phyloP scores from a whole-genome alignment of 1,140 invertebrate species.

The Neomicropteryx cornuta region DNA sequence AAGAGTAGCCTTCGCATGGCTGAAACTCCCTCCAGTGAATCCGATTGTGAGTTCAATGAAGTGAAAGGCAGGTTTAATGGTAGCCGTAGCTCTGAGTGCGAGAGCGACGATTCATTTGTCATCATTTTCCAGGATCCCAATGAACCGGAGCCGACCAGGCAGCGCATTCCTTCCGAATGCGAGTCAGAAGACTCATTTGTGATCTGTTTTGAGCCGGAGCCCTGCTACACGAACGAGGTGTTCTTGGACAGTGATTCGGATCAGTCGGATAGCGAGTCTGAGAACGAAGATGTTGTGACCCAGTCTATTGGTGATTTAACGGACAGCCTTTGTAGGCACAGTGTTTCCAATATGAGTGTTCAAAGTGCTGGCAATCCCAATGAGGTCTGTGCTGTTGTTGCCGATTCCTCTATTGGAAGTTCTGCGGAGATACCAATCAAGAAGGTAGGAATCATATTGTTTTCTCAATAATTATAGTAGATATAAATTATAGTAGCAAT shows the following conservation, averaged over 20 bases:
- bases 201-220: constrained; percentile 9
- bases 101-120: constrained; percentile 12
- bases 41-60: too few relatives aligned
- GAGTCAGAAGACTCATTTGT: constrained; percentile 15
- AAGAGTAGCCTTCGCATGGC: too few relatives aligned
- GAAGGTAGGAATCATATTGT: too few relatives aligned
- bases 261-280: neutral
- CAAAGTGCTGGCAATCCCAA: constrained; percentile 1
- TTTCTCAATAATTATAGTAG: too few relatives aligned
- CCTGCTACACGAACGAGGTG: neutral
- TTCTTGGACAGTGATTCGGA: constrained; percentile 1
- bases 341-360: too few relatives aligned
- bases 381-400: neutral
- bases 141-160: neutral
- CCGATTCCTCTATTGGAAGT: too few relatives aligned
- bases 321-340: too few relatives aligned
- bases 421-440: too few relatives aligned
- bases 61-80: constrained; percentile 9
- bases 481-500: too few relatives aligned
- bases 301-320: neutral
- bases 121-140: constrained; percentile 5
- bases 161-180: constrained; percentile 10
- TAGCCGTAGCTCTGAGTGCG: constrained; percentile 7
- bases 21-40: too few relatives aligned
- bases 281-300: constrained; percentile 7